Evolutionary conservation across 2,888 invertebrate genomes (phyloP), one percentile per base, ranked within the genome.

Genomic region (Darwinula stevensoni): DNA sequence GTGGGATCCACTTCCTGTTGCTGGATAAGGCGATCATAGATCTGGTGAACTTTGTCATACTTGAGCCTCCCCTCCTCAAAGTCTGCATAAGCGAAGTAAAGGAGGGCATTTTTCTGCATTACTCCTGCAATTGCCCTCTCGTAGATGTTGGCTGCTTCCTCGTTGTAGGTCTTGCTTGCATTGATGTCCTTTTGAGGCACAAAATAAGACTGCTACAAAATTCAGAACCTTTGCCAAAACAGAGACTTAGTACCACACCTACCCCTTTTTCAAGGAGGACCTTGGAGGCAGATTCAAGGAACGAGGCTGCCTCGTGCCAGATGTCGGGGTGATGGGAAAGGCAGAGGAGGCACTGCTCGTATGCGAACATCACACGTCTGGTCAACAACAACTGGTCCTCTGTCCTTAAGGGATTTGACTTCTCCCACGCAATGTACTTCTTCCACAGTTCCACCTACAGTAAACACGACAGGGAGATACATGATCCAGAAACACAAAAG

Each of bases 251-350:
- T 22, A 34, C 16, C 14, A 14, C 14, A 56, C 65, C 58, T 50
- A 74, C 75, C 52, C 88, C 91, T 53, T 88, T 91, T 51, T 94
- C 94, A 31, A 74, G 71, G 35, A 97, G 59, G 41, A 80, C 64
- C 50, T 82, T 82, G 18, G 86, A 76, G 38, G 86, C 84, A 47
- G 82, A 71, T 50, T 97, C 91, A 30, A 97, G 60, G 55, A 84
- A 97, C 47, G 84, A 74, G 1, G 94, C 88, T 0, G 94, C 91
- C 54, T 97, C 94, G 50, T 86, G 82, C 97, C 97, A 99, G 36
- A 97, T 78, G 40, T 97, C 94, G 0, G 94, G 86, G 51, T 94
- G 88, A 54, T 91, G 91, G 0, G 88, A 86, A 18, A 97, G 57
- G 45, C 94, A 94, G 29, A 99, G 56, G 30, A 99, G 55, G 42